Conservation (phyloP, 1,140 invertebrate genomes). For the Drosophila kohkoa region DNA sequence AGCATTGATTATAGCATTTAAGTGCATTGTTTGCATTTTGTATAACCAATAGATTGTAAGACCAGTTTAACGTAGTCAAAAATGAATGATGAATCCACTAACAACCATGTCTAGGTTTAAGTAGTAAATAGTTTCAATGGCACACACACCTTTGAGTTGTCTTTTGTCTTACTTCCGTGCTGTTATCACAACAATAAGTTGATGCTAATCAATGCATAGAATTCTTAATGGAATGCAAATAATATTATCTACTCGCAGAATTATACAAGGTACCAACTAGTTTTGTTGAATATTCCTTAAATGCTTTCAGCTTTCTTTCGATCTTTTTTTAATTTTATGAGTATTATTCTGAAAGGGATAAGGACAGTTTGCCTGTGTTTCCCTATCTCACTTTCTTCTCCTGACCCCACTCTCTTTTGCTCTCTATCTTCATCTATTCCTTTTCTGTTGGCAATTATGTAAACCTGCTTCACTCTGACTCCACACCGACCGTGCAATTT, state of each 20-base stretch:
- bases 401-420: not conserved
- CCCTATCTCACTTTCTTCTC: slow-evolving; percentile 2
- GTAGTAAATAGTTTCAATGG: slow-evolving; percentile 64
- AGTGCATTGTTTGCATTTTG: slow-evolving; percentile 39
- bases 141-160: not conserved
- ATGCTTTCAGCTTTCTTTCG: slow-evolving; percentile 1
- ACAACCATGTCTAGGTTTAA: slow-evolving; percentile 53
- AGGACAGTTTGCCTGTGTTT: slow-evolving; percentile 16
- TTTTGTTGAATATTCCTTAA: slow-evolving; percentile 6
- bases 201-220: not conserved
- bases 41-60: slow-evolving; percentile 46
- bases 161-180: slow-evolving; percentile 5
- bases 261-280: slow-evolving; percentile 8
- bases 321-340: slow-evolving; percentile 12
- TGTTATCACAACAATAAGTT: not conserved
- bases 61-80: slow-evolving; percentile 50
- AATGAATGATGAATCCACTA: slow-evolving; percentile 8
- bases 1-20: slow-evolving; percentile 31
- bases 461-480: slow-evolving; percentile 69
- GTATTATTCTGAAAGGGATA: not conserved
- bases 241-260: slow-evolving; percentile 3
- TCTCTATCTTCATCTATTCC: slow-evolving; percentile 32
- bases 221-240: not conserved
- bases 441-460: slow-evolving; percentile 71
- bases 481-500: slow-evolving; percentile 78